Evolutionary conservation across 2,888 invertebrate species (phyloP), one percentile per base, ranked within the genome.

Genomic region (Oligia strigilis): DNA sequence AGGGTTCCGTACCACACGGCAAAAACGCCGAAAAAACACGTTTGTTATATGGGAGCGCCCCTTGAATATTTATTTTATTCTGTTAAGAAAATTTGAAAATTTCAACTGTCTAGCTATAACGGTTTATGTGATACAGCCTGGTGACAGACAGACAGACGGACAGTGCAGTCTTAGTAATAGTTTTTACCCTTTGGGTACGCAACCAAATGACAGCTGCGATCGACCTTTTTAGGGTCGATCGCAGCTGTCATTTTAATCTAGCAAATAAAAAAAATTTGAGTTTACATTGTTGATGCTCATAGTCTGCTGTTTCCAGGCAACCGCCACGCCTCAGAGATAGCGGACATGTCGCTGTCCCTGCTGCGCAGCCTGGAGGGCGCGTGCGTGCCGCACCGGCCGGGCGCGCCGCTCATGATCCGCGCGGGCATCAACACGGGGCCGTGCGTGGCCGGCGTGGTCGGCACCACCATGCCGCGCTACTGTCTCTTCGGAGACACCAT

Each of bases 401-500:
- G 90, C 0, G 97, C 97, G 84, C 92, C 93, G n/a, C 92, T 98
- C 29, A 92, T 95, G 83, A 96, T 97, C 77, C 93, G 98, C 4
- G 97, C 97, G 3, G 98, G 98, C 0, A 95, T 98, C 86, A 98
- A 98, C 94, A 97, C 97, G 1, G 98, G 98, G 0, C 97, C 97
- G 0, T 98, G 98, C 81, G 98, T 98, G 17, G 98, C 98, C 0
- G 98, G 98, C 0, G 97, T 98, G 1, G 97, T 98, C 0, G 97
- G 98, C 4, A 96, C 97, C 75, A 97, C 96, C 55, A 98, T 98
- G 97, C 98, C 98, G 0, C 95, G 98, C 70, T 98, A 98, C 92
- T 98, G 98, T 86, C 96, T 98, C 62, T 97, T 97, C 80, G 97
- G 97, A 0, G 97, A 97, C 90, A 97, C 97, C 5, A 98, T 98